Conservation (phyloP, 2,888 invertebrate genomes). For the Sphaerophoria taeniata region DNA sequence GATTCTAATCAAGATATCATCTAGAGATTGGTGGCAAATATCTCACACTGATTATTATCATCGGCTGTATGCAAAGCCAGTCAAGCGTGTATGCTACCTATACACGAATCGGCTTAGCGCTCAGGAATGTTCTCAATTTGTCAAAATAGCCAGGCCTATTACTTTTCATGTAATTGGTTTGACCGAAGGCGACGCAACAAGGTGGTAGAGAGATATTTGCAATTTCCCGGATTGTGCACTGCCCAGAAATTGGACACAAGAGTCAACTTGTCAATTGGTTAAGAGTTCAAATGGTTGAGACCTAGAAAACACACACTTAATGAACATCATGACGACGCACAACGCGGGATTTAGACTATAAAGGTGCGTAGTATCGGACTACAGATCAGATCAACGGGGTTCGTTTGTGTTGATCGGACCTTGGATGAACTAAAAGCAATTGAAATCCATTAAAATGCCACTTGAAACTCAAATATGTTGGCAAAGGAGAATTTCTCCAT, state of each 20-base stretch:
- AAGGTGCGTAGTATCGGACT: constrained; percentile 23
- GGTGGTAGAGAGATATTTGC: constrained; percentile 6
- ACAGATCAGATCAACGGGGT: constrained; percentile 41
- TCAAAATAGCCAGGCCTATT: constrained; percentile 68
- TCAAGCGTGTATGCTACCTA: neutral
- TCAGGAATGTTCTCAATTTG: constrained; percentile 66
- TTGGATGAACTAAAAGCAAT: constrained; percentile 18
- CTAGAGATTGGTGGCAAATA: constrained; percentile 67
- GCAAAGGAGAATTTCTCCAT: neutral
- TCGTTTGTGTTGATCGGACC: constrained; percentile 30
- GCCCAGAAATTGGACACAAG: constrained; percentile 49
- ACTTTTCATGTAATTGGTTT: constrained; percentile 69
- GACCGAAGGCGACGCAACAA: constrained; percentile 39
- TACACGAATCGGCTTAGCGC: neutral
- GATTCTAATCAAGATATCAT: constrained; percentile 70
- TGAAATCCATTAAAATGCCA: constrained; percentile 57
- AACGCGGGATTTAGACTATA: neutral
- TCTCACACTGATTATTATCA: constrained; percentile 68
- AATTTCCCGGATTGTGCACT: constrained; percentile 53
- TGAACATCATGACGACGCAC: constrained; percentile 27
- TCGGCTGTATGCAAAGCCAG: neutral
- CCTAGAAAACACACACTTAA: constrained; percentile 41
- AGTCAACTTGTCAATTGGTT: constrained; percentile 68
- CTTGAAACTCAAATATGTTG: neutral
- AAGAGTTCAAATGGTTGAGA: constrained; percentile 53